Conservation (phyloP, 2,888 invertebrate species). For the Orthosia cruda region DNA sequence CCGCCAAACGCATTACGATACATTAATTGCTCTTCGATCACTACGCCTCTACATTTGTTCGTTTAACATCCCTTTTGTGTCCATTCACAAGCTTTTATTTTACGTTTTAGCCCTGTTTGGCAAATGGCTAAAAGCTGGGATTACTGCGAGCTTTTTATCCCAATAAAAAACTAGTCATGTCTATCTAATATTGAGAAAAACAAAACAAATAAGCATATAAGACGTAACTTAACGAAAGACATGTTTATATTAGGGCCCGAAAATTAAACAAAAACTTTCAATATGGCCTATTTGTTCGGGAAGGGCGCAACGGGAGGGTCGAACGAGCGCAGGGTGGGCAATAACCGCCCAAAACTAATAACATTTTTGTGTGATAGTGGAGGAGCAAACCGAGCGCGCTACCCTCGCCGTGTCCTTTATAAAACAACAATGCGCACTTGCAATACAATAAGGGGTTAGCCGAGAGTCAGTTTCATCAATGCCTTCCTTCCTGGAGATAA, state of each 20-base stretch:
- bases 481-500: constrained; percentile 77
- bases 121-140: constrained; percentile 2
- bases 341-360: constrained; percentile 91
- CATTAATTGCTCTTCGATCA: constrained; percentile 85
- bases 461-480: constrained; percentile 80
- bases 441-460: constrained; percentile 86
- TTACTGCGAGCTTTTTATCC: not conserved
- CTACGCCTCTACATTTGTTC: constrained; percentile 75
- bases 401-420: constrained; percentile 86
- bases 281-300: constrained; percentile 83
- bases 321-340: constrained; percentile 84
- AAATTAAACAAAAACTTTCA: constrained; percentile 82
- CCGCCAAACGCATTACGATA: constrained; percentile 79
- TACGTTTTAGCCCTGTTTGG: constrained; percentile 1
- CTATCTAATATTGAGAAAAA: constrained; percentile 15
- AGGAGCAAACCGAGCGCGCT: constrained; percentile 84
- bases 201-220: constrained; percentile 41
- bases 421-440: constrained; percentile 87
- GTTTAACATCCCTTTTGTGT: constrained; percentile 58
- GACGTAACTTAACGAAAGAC: constrained; percentile 37
- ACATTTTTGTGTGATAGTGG: constrained; percentile 90
- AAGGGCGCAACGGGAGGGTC: constrained; percentile 81
- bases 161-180: constrained; percentile 3
- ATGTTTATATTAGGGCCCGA: constrained; percentile 58
- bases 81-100: constrained; percentile 36